These are phyloP conservation scores for Apteryx owenii DNA, from an alignment of 2,113 vertebrate genomes.

Conservation along the genomic window DNA sequence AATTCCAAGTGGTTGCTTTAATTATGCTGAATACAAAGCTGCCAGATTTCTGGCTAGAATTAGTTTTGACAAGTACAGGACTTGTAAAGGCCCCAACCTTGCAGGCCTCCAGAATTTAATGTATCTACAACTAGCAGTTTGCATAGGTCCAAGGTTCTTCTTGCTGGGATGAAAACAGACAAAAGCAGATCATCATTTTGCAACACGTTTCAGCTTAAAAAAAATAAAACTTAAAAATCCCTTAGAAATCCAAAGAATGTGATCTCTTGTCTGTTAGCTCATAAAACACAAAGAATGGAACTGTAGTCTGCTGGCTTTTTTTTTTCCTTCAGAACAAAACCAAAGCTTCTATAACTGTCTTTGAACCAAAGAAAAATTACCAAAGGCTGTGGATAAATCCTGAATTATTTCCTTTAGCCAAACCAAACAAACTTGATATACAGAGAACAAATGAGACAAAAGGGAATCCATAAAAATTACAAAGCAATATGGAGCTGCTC, in stretches of 20 bases:
- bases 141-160: background rate
- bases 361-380: background rate
- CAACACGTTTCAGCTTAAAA: background rate
- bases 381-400: background rate
- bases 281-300: background rate
- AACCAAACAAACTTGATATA: background rate
- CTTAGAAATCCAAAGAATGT: background rate
- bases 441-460: background rate
- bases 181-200: background rate
- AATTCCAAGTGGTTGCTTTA: constrained; percentile 37
- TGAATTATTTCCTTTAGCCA: background rate
- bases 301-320: background rate
- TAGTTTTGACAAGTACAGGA: constrained; percentile 1
- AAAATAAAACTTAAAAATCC: background rate
- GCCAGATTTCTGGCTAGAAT: background rate
- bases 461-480: background rate
- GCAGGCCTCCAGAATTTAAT: background rate
- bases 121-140: background rate
- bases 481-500: background rate
- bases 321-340: constrained; percentile 11
- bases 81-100: background rate
- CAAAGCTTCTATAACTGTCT: background rate
- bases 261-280: background rate
- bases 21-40: constrained; percentile 38
- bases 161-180: background rate